Base-by-base conservation (phyloP, 2,888 invertebrate genomes). In the Graphium colonna region DNA sequence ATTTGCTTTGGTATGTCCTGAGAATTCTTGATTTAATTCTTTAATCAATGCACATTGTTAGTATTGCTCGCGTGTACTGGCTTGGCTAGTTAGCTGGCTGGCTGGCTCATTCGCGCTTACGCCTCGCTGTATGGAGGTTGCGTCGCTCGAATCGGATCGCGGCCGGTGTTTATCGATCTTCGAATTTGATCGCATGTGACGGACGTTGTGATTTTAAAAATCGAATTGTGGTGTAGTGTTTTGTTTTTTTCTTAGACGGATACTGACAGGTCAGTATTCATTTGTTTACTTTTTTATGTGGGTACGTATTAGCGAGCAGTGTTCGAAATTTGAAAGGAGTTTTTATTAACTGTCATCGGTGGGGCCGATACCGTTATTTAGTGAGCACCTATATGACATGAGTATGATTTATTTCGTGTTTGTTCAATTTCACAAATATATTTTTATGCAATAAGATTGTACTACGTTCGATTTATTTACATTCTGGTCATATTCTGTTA, bases 91-190 rank as follows among this genome's bases (percentile, higher is more conserved):
- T 31, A 31, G 31, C 9, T 31, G 31, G 21, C 21, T 9, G n/a
- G 31, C 31, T 46, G 41, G 54, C 51, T 83, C 87, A 87, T 84
- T 87, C 85, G 79, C 75, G 80, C 76, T 76, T 73, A 72, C 71
- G 83, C 81, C 74, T 68, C 73, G 71, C 73, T 62, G 63, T 67
- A 71, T 63, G 73, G 62, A 77, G 82, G 82, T 67, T 74, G 82
- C 68, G 72, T 77, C 57, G 52, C 26, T 43, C 43, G 56, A 47
- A 55, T 56, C 44, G 26, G 52, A 54, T 41, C 56, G 58, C 58
- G 60, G 59, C 56, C 60, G 60, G 60, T 56, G 60, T 64, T 64
- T 67, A 72, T 77, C 77, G 77, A 77, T 73, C 68, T 68, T 61
- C 62, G 60, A 31, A 49, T 58, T 51, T 54, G 60, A 54, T 50